phyloP scores from a whole-genome alignment of 2,797 vertebrate species.

The Apogon hyalosoma region DNA sequence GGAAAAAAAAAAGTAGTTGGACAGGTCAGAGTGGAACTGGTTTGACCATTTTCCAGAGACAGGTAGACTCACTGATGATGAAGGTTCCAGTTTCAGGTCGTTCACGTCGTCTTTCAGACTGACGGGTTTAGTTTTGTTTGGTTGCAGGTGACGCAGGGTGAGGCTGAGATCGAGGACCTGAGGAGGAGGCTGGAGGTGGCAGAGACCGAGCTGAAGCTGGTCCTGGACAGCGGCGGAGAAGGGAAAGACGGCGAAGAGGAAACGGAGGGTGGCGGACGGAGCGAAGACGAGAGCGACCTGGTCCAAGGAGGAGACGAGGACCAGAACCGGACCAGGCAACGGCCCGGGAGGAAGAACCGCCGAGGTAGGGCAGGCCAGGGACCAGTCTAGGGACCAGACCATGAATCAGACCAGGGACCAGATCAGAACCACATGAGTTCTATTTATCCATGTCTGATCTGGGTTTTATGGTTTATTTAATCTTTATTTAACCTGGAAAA shows the following conservation, averaged over 20 bases:
- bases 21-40: no score
- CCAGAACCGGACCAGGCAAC: slow-evolving; percentile 2
- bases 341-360: slow-evolving; percentile 37
- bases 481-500: no score
- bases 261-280: slow-evolving; percentile 7
- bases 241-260: slow-evolving; percentile 32
- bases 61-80: no score
- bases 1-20: no score
- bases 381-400: no score
- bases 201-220: slow-evolving; percentile 64
- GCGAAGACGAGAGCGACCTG: not conserved
- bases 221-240: slow-evolving; percentile 43
- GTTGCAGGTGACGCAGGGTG: slow-evolving; percentile 55
- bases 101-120: no score
- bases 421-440: no score
- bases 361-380: slow-evolving; percentile 45
- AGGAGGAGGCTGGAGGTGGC: slow-evolving; percentile 65
- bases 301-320: slow-evolving; percentile 9
- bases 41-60: no score
- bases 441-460: no score
- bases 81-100: no score
- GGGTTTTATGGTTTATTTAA: no score
- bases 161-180: slow-evolving; percentile 57
- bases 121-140: not conserved
- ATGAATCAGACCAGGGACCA: no score